Percentiles rank a stretch among this genome's conserved stretches.
These are phyloP conservation scores for Echinops telfairi DNA, from an alignment of 2,113 vertebrate genomes.

Conservation along the genomic window DNA sequence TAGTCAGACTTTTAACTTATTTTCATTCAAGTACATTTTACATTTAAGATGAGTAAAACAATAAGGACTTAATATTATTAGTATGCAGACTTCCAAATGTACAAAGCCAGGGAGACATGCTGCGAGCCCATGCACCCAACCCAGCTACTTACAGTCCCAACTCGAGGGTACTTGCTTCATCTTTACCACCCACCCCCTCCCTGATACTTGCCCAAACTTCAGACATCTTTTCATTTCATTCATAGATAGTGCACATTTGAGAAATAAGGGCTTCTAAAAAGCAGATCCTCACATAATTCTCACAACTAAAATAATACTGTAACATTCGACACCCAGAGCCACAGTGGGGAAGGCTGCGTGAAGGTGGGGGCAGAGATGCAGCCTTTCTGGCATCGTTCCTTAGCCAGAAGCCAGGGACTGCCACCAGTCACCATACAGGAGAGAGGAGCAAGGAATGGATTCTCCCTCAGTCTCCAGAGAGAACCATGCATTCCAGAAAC, in stretches of 20 bases:
- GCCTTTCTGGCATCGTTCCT: not conserved
- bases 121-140: not conserved
- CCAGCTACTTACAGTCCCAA: not conserved
- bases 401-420: not conserved
- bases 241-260: not conserved
- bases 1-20: not conserved
- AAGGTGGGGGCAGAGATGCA: not conserved
- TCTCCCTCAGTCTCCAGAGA: too few relatives aligned
- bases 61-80: not conserved
- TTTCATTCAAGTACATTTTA: not conserved
- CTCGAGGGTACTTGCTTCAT: not conserved
- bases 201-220: not conserved
- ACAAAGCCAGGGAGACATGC: not conserved
- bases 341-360: not conserved
- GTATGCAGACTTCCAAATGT: slow-evolving; percentile 8
- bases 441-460: not conserved
- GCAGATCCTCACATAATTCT: not conserved
- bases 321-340: not conserved
- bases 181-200: not conserved
- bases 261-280: not conserved
- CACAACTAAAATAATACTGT: not conserved
- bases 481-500: too few relatives aligned
- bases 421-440: not conserved
- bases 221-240: not conserved
- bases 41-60: slow-evolving; percentile 5